phyloP scores from a whole-genome alignment of 1,140 invertebrate species.

The Globodera ellingtonae region DNA sequence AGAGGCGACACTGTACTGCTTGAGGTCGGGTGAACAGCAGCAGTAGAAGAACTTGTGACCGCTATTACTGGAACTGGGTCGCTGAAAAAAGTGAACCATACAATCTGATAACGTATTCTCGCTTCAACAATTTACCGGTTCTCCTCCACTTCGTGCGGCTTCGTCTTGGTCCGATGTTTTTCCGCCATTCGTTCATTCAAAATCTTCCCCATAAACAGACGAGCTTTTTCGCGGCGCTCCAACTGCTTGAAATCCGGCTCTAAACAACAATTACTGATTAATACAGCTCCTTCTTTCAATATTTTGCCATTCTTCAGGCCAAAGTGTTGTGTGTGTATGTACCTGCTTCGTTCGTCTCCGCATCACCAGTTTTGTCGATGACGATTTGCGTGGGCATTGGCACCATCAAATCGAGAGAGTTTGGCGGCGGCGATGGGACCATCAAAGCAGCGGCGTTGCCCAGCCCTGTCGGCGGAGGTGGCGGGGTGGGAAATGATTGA shows the following conservation, averaged over 20 bases:
- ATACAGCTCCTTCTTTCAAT: not conserved
- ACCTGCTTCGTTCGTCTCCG: conserved; percentile 9
- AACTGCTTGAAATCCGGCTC: conserved; percentile 17
- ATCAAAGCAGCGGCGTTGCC: not conserved
- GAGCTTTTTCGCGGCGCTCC: conserved; percentile 36
- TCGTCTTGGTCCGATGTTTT: conserved; percentile 27
- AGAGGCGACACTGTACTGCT: not conserved
- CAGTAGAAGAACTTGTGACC: conserved; percentile 5
- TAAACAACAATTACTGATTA: not conserved
- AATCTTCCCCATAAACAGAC: conserved; percentile 42
- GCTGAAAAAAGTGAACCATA: not conserved
- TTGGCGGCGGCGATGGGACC: not conserved
- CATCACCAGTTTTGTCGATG: not conserved
- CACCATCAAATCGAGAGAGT: not conserved
- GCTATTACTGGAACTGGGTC: not conserved
- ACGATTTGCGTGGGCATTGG: conserved; percentile 20
- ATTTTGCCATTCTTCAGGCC: not conserved
- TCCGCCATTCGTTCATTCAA: conserved; percentile 41
- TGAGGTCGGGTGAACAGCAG: not conserved
- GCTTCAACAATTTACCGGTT: not conserved
- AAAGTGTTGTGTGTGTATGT: not conserved
- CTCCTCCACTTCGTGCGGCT: not conserved
- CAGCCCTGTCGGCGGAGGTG: not conserved
- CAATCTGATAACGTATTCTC: not conserved
- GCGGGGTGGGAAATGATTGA: not conserved